Evolutionary conservation across 2,888 invertebrate genomes (phyloP), one percentile per base, ranked within the genome.

Genomic region (Disparrhopalites patrizii): DNA sequence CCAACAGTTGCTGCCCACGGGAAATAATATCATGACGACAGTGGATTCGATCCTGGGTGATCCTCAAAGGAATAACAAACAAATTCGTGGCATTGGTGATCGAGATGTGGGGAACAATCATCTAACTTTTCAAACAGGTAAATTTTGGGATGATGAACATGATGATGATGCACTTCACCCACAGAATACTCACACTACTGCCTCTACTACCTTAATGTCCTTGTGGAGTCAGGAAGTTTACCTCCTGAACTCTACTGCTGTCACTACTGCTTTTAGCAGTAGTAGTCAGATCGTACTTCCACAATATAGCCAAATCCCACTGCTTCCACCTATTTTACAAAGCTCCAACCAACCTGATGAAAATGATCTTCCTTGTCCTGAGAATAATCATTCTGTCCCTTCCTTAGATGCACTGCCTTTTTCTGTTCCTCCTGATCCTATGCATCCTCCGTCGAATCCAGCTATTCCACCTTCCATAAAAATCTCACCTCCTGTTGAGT

Each of bases 21-120:
- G 36, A 54, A 30, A 23, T 15, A 61, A 61, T 18, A 62, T 40
- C 3, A 36, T 52, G 36, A 52, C 61, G 50, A 62, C 62, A 4
- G 40, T 54, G 15, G 55, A 62, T 23, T 62, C 62, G 23, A 54
- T 52, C 40, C 62, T 62, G 18, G 62, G 62, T 5, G 62, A 62
- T 54, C 54, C 54, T 15, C 52, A 52, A 2, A 51, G 28, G 25
- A 40, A 57, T 28, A 8, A 5, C 15, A n/a, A n/a, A n/a, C n/a
- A n/a, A n/a, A n/a, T n/a, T n/a, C 5, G 43, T 18, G 28, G 33
- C 8, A 15, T 55, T 20, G 56, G 51, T 25, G 51, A 51, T 27
- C 27, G 56, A 56, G 18, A 13, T 13, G 38, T 25, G 15, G 47
- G 43, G 10, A 20, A 43, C 28, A 60, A 20, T 43, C 18, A 28